Percentiles rank a stretch among this genome's conserved stretches.
phyloP scores from a whole-genome alignment of 2,113 vertebrate genomes.

The Athene noctua region DNA sequence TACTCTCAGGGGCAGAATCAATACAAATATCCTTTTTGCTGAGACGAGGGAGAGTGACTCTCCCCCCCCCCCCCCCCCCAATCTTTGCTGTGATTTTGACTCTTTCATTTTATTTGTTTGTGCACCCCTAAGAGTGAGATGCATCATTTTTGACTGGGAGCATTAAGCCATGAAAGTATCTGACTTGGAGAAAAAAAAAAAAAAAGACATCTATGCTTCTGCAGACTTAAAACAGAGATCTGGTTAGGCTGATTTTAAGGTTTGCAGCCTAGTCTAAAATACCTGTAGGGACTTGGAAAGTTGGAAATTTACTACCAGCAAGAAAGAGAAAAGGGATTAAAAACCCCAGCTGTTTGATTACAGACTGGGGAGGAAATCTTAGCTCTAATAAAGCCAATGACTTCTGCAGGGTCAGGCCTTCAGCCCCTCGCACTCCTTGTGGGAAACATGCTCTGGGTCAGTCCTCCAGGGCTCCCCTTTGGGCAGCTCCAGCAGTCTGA shows the following conservation, averaged over 20 bases:
- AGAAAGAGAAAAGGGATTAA: background rate
- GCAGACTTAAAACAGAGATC: background rate
- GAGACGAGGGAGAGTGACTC: background rate
- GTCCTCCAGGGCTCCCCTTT: background rate
- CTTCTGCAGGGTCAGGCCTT: background rate
- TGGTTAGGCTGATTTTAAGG: background rate
- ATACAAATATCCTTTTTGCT: slow-evolving; percentile 1
- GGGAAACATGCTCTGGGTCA: background rate
- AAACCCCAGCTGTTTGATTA: background rate
- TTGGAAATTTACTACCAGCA: background rate
- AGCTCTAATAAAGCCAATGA: background rate
- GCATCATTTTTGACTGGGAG: background rate
- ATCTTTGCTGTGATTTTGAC: background rate
- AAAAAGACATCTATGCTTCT: background rate
- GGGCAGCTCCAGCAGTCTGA: background rate
- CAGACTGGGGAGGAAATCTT: background rate
- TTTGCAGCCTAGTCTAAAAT: background rate
- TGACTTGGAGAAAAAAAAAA: background rate
- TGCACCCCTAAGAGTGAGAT: background rate
- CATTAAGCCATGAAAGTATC: background rate
- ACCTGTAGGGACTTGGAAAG: background rate
- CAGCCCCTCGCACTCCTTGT: background rate
- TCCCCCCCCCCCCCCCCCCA: background rate
- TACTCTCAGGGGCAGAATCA: background rate
- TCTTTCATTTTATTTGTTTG: background rate